Percentiles rank a stretch among this genome's conserved stretches.
phyloP scores from a whole-genome alignment of 2,797 vertebrate genomes.

The Takifugu rubripes region DNA sequence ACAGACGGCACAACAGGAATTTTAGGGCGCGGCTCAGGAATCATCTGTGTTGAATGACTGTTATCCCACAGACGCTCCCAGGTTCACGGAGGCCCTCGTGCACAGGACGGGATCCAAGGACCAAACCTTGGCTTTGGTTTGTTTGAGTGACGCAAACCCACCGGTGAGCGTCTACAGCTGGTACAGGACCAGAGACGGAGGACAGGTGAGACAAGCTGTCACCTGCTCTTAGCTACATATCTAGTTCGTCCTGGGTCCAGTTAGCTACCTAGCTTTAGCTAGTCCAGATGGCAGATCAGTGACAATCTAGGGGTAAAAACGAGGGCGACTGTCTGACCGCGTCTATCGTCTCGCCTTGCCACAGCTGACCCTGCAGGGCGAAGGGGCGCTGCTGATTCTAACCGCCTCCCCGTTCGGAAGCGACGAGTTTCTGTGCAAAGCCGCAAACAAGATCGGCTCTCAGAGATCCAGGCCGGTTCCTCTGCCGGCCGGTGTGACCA shows the following conservation, averaged over 20 bases:
- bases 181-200: neutral
- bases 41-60: too few relatives aligned
- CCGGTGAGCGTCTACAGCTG: conserved; percentile 24
- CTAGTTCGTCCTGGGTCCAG: too few relatives aligned
- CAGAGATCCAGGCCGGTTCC: conserved; percentile 17
- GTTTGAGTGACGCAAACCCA: conserved; percentile 42
- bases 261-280: too few relatives aligned
- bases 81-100: neutral
- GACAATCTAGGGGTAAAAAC: too few relatives aligned
- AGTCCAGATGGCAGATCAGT: too few relatives aligned
- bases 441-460: neutral
- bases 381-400: conserved; percentile 7
- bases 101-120: conserved; percentile 10
- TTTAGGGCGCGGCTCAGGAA: too few relatives aligned
- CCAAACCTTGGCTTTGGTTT: conserved; percentile 10
- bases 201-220: conserved; percentile 1
- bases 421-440: conserved; percentile 38
- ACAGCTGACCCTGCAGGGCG: neutral
- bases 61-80: conserved; percentile 25
- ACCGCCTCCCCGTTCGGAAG: neutral
- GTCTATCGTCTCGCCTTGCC: neutral
- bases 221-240: too few relatives aligned
- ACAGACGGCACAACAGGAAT: neutral
- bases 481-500: neutral
- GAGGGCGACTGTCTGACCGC: neutral